phyloP scores from a whole-genome alignment of 2,113 vertebrate genomes.

The Anoura caudifer region DNA sequence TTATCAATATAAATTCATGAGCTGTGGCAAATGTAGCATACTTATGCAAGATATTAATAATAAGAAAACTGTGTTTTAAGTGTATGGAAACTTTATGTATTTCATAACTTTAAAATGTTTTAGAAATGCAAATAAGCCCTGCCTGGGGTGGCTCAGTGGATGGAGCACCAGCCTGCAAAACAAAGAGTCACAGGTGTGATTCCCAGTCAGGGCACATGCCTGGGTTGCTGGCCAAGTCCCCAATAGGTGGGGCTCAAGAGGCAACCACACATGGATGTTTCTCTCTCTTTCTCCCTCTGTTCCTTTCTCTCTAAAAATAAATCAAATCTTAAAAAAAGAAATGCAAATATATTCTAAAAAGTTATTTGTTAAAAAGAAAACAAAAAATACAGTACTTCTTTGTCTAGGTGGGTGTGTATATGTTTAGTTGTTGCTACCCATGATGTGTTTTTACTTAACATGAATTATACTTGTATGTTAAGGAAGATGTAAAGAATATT shows the following conservation, averaged over 20 bases:
- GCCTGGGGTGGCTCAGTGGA: no score
- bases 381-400: neutral
- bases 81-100: neutral
- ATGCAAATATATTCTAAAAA: neutral
- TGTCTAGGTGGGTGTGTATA: accelerated
- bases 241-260: no score
- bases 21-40: neutral
- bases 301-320: no score
- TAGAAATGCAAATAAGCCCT: neutral
- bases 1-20: neutral
- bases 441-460: neutral
- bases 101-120: neutral
- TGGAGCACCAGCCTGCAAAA: no score
- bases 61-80: neutral
- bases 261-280: no score
- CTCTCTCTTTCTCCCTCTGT: no score
- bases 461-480: neutral
- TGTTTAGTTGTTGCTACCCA: neutral
- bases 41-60: neutral
- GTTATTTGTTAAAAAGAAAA: neutral
- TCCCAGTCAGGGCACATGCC: no score
- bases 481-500: neutral
- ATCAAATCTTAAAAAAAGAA: no score
- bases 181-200: no score
- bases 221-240: no score